Base-by-base conservation (phyloP, 2,113 vertebrate genomes). In the Vidua macroura region DNA sequence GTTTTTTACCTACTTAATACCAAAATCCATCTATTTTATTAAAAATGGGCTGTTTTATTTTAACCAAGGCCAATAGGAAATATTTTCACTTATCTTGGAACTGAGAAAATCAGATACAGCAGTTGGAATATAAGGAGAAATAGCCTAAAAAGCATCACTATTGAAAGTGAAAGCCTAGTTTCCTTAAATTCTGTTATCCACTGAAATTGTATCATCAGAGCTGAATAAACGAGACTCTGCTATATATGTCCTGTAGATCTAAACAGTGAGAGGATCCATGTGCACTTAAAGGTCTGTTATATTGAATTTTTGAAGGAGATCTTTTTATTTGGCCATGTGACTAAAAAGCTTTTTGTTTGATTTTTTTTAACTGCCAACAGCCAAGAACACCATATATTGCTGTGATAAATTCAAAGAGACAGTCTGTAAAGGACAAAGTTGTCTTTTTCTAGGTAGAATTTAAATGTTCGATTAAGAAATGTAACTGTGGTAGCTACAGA, bases 271-370 rank as follows among this genome's bases (percentile, higher is more conserved):
- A 68, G n/a, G 76, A 68, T 60, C 33, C 24, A 52, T 60, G 10
- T 46, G 66, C 52, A 87, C 51, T 85, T 91, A 49, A 60, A 60
- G 31, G 24, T 44, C 41, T 87, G 31, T 79, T 76, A 5, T n/a
- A 56, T 3, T 60, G 39, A 72, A 37, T 53, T 83, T 39, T 27
- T 37, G n/a, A 64, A 60, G 13, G 15, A 37, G 17, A 67, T 79
- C 6, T 60, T 84, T 86, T 44, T 64, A 59, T 89, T 92, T 87
- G 83, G 41, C 41, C 67, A 64, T 46, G 44, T 64, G 52, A 66
- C 77, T 84, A 35, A 51, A 94, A 88, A 91, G 51, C 33, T 95
- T 92, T 92, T 75, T 86, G 35, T 56, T 73, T 74, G 58, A 33
- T 79, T n/a, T 55, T 88, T 69, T 91, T 83, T n/a, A 49, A n/a